phyloP scores from a whole-genome alignment of 2,797 vertebrate genomes.

The Martes flavigula region DNA sequence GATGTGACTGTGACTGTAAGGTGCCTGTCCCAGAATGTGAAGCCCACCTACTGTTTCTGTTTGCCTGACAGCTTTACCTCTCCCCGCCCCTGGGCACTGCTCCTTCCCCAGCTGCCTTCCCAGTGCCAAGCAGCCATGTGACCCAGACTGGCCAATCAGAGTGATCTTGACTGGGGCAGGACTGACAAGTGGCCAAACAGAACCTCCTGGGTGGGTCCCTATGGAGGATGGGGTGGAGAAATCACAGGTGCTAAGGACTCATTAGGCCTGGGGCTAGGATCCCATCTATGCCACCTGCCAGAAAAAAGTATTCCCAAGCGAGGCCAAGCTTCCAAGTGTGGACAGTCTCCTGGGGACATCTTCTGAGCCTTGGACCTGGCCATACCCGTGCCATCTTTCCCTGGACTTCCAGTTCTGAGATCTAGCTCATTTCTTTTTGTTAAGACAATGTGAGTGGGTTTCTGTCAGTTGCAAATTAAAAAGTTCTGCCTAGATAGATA shows the following conservation, averaged over 20 bases:
- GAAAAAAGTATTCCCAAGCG: not conserved
- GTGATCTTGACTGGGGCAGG: not conserved
- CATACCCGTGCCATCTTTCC: not conserved
- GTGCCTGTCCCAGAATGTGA: accelerated
- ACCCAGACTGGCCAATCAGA: not conserved
- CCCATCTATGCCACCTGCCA: not conserved
- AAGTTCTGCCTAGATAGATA: not conserved
- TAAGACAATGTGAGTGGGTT: not conserved
- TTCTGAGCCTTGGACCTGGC: not conserved
- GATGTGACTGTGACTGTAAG: too few species aligned
- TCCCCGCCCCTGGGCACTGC: not conserved
- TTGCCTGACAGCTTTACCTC: not conserved
- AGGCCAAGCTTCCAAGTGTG: not conserved
- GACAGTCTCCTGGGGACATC: not conserved
- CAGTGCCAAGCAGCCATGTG: accelerated
- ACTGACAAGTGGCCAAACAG: not conserved
- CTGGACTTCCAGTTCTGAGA: not conserved
- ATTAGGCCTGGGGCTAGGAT: too few species aligned
- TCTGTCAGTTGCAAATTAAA: not conserved
- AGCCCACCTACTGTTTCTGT: not conserved
- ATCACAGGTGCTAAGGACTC: not conserved
- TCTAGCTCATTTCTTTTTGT: not conserved
- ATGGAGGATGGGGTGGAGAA: not conserved
- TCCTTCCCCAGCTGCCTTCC: not conserved
- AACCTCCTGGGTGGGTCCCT: not conserved